These are phyloP conservation scores for Balearica regulorum DNA, from an alignment of 2,797 vertebrate genomes.

Conservation along the genomic window DNA sequence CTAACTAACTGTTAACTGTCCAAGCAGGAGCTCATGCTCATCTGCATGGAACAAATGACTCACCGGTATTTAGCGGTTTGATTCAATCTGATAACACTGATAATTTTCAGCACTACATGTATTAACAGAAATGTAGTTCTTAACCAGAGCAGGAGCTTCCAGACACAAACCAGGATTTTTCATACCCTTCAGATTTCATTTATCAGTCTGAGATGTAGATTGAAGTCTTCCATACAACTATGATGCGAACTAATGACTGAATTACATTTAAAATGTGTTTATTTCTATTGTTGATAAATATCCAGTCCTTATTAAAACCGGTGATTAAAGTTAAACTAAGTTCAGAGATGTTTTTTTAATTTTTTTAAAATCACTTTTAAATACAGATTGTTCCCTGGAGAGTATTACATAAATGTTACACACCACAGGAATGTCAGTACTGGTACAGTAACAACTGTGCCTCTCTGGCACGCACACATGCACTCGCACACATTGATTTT, in stretches of 20 bases:
- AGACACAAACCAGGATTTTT: not conserved
- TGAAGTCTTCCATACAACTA: not conserved
- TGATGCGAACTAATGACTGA: not conserved
- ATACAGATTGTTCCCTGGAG: not conserved
- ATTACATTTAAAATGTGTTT: not conserved
- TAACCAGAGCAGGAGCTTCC: not conserved
- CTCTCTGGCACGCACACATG: not conserved
- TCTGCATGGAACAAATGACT: not conserved
- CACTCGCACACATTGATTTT: not conserved
- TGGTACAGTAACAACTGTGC: not conserved
- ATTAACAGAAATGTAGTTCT: not conserved
- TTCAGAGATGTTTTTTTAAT: not conserved
- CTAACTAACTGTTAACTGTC: not conserved
- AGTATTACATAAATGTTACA: not conserved
- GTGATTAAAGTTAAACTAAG: not conserved
- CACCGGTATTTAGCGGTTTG: not conserved
- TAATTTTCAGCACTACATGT: not conserved
- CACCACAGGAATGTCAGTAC: not conserved
- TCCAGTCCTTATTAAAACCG: not conserved
- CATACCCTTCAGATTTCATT: not conserved
- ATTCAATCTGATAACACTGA: not conserved
- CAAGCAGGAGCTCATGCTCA: not conserved
- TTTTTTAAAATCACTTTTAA: not conserved
- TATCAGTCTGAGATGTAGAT: not conserved
- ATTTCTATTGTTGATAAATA: not conserved